Conservation (phyloP, 2,113 vertebrate genomes). For the Hippotragus niger region DNA sequence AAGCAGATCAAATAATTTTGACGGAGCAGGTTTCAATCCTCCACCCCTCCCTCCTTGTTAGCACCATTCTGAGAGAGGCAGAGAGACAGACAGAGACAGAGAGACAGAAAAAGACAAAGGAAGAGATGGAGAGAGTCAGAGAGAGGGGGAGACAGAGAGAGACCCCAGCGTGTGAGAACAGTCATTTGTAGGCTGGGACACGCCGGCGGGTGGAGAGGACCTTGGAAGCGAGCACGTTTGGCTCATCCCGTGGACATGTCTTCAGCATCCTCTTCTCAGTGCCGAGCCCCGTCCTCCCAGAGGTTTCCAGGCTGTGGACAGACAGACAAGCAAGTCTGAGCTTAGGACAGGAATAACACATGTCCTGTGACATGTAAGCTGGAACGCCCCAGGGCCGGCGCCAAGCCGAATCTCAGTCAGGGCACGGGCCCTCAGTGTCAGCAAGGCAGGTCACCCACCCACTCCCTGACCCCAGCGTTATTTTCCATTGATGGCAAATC, state of each 20-base stretch:
- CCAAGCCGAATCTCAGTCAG: not conserved
- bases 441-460: not conserved
- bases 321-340: not conserved
- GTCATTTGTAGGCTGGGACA: not conserved
- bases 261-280: too few relatives aligned
- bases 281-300: not conserved
- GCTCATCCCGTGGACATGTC: rapidly evolving
- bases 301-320: not conserved
- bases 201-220: too few relatives aligned
- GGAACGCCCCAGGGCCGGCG: rapidly evolving
- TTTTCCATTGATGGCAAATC: not conserved
- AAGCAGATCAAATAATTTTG: not conserved
- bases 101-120: not conserved
- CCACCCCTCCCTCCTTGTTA: not conserved
- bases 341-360: rapidly evolving
- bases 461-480: not conserved
- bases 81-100: not conserved
- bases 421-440: not conserved
- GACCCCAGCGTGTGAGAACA: not conserved
- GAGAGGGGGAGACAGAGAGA: not conserved
- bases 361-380: not conserved
- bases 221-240: rapidly evolving
- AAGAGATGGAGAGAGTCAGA: not conserved
- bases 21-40: not conserved
- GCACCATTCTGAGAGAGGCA: not conserved